phyloP scores from a whole-genome alignment of 2,888 invertebrate species.

The Nemoura dubitans region DNA sequence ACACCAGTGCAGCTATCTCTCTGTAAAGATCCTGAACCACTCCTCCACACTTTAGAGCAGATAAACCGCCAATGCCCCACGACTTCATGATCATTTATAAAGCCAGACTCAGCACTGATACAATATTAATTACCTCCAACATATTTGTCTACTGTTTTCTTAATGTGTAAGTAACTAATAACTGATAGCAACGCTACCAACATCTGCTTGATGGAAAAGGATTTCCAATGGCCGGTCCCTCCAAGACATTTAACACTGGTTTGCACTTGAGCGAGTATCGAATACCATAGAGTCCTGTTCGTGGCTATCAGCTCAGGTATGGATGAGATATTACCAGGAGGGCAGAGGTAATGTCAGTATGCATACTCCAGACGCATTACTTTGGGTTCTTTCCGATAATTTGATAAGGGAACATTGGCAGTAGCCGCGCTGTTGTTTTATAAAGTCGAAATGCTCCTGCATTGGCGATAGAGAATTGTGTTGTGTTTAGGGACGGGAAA shows the following conservation, averaged over 20 bases:
- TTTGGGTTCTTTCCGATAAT: background rate
- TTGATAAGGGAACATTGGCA: constrained; percentile 7
- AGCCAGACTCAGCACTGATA: background rate
- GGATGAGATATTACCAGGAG: background rate
- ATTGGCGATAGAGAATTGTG: background rate
- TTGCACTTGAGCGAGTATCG: background rate
- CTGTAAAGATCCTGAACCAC: background rate
- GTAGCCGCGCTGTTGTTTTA: background rate
- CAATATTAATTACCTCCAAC: constrained; percentile 7
- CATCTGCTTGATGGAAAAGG: background rate
- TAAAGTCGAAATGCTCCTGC: background rate
- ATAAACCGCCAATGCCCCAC: too few relatives aligned
- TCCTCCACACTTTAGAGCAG: background rate
- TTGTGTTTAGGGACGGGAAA: background rate
- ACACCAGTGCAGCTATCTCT: background rate
- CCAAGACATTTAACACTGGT: background rate
- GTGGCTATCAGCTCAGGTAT: background rate
- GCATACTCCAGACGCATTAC: background rate
- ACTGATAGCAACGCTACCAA: background rate
- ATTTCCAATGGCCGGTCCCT: background rate
- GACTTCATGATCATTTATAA: background rate
- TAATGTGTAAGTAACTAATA: constrained; percentile 12
- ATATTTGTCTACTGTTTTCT: constrained; percentile 5
- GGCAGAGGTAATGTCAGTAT: background rate
- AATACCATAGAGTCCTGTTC: background rate